Percentiles rank a stretch among this genome's conserved stretches.
These are phyloP conservation scores for Philereme transversata DNA, from an alignment of 2,888 invertebrate species.

Conservation along the genomic window DNA sequence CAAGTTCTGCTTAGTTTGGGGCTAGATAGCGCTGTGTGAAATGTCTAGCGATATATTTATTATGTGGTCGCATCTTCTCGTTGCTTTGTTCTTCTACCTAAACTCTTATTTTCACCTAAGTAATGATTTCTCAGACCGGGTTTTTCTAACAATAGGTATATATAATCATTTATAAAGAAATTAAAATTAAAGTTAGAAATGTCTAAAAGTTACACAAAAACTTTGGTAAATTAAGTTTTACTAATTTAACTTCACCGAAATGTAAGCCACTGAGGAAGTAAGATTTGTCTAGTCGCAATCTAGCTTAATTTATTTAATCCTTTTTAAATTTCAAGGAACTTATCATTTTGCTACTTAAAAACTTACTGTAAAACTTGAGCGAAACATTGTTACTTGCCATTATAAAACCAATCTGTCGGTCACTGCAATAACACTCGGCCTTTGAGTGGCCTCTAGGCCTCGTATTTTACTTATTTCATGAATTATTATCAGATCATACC, in stretches of 20 bases:
- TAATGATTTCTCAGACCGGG: constrained; percentile 5
- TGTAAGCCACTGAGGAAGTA: constrained; percentile 20
- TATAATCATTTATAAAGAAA: neutral
- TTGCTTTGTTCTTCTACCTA: no score
- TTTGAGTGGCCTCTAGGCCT: no score
- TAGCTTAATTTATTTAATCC: constrained; percentile 15
- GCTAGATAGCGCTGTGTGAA: no score
- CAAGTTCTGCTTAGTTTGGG: no score
- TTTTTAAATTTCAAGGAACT: constrained; percentile 5
- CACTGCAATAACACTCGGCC: no score
- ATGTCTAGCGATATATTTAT: no score
- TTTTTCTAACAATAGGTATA: neutral
- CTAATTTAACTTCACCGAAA: constrained; percentile 16
- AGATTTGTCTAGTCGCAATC: constrained; percentile 8
- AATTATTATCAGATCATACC: neutral
- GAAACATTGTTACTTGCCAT: neutral
- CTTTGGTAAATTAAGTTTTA: constrained; percentile 20
- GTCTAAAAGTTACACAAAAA: constrained; percentile 13
- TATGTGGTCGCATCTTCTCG: no score
- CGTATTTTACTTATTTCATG: no score
- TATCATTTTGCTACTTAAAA: no score
- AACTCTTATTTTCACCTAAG: neutral
- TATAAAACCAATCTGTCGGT: no score
- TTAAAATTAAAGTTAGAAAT: constrained; percentile 3
- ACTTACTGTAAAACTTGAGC: constrained; percentile 1